Base-by-base conservation (phyloP, 2,888 invertebrate genomes). In the Lutraria lutraria region DNA sequence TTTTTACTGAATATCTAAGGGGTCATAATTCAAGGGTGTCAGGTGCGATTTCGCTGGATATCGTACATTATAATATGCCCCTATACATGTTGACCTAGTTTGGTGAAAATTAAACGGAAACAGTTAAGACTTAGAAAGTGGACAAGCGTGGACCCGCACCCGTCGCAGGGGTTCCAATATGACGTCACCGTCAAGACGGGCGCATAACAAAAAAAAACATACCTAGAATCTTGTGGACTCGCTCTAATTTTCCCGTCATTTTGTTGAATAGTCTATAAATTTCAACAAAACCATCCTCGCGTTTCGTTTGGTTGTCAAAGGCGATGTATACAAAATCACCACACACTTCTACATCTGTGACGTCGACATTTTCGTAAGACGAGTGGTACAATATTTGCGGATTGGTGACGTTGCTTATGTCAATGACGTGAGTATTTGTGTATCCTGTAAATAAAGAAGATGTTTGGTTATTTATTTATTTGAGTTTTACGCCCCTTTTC, bases 291-390 rank as follows among this genome's bases (percentile, higher is more conserved):
- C 94, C 94, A 2, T 92, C 43, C 63, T 91, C 92, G 12, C 82
- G 53, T 13, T 86, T 81, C 0, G 83, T 79, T 19, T 72, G 13
- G 86, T 95, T 93, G 86, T 94, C 91, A 31, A 92, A 88, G 12
- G 94, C 88, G 19, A 94, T 90, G 83, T 94, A 93, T 31, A 95
- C 92, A 81, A 93, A 84, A 13, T 87, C 92, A 0, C 94, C 94
- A 86, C 95, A 95, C 12, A 93, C 88, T 82, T 93, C 94, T 13
- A 95, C 93, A 83, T 95, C 95, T 3, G 95, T 95, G 29, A 94
- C 83, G 80, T 94, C 94, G 16, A 89, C 89, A n/a, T 90, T 87
- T 0, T 43, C 63, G 0, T 90, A 81, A 8, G 88, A 80, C 80
- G 82, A 79, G 79, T 90, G 86, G 83, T 86, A 76, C 12, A 94